Base-by-base conservation (phyloP, 2,113 vertebrate genomes). In the Cyprinodon brontotheroides region DNA sequence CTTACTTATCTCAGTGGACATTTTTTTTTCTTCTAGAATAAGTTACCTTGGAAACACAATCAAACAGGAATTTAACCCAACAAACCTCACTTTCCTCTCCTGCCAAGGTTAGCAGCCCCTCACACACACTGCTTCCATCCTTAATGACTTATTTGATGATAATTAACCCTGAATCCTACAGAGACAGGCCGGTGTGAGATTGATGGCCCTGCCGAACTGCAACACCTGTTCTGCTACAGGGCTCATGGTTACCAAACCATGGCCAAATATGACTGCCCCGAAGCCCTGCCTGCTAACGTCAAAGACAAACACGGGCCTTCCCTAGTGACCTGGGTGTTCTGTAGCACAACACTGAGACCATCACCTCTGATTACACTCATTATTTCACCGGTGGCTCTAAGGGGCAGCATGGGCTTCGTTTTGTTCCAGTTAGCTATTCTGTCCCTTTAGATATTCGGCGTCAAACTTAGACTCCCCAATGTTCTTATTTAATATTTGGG, bases 131-230 rank as follows among this genome's bases (percentile, higher is more conserved):
- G 29, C 87, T 79, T 87, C 86, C 89, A 92, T 91, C 90, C 89
- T 90, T 92, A 91, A 93, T 94, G 89, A 88, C 83, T 93, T 93
- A 92, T 92, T 92, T 93, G 93, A 94, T 57, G 92, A 94, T 94
- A 94, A 94, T 94, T 93, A 95, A 94, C 90, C 91, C 92, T 91
- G 92, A 94, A 92, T 94, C 90, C 91, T 89, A 91, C 90, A 77
- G 93, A 92, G 92, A 92, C 90, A 48, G 84, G 80, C 91, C 75
- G 61, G 90, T 72, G 86, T 84, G 90, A 94, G 92, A 94, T 94
- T 93, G 91, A 93, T 93, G 90, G 91, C 86, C 90, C 89, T 78
- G 82, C 91, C 81, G 87, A 84, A 78, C 82, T 57, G 84, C 89
- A 93, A 92, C 93, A 94, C 93, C 93, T 94, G 93, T 93, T 93